Evolutionary conservation across 2,888 invertebrate species (phyloP).

Genomic region (Hydriomena furcata): DNA sequence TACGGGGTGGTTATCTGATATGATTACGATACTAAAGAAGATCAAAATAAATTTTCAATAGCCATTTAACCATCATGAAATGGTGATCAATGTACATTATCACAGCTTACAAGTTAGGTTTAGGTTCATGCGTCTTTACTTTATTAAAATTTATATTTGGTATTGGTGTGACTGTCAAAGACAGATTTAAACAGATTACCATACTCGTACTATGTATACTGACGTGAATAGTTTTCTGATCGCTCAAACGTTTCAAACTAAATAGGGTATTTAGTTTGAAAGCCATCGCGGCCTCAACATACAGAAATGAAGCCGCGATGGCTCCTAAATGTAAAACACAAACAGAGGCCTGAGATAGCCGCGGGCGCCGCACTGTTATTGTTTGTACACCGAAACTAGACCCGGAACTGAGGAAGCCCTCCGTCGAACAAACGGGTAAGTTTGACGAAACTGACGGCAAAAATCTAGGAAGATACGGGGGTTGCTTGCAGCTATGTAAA

Average conservation of each 20-base stretch:
- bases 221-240: slow-evolving; percentile 13
- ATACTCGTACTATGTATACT: neutral
- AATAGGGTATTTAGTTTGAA: slow-evolving; percentile 34
- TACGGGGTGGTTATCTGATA: no score
- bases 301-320: slow-evolving; percentile 60
- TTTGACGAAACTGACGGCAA: slow-evolving; percentile 57
- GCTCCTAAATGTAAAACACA: slow-evolving; percentile 73
- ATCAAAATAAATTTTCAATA: no score
- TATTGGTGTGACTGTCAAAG: neutral
- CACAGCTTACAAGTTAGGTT: no score
- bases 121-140: no score
- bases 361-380: slow-evolving; percentile 71
- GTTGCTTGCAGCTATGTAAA: neutral
- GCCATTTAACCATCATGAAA: no score
- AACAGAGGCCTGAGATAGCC: slow-evolving; percentile 62
- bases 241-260: slow-evolving; percentile 23
- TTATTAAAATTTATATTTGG: no score
- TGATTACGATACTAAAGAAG: no score
- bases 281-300: slow-evolving; percentile 39
- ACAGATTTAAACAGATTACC: neutral
- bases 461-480: slow-evolving; percentile 30
- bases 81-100: no score
- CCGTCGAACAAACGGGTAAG: slow-evolving; percentile 45
- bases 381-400: slow-evolving; percentile 75
- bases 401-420: slow-evolving; percentile 44